Base-by-base conservation (phyloP, 1,140 invertebrate genomes). In the Oscheius sp. region DNA sequence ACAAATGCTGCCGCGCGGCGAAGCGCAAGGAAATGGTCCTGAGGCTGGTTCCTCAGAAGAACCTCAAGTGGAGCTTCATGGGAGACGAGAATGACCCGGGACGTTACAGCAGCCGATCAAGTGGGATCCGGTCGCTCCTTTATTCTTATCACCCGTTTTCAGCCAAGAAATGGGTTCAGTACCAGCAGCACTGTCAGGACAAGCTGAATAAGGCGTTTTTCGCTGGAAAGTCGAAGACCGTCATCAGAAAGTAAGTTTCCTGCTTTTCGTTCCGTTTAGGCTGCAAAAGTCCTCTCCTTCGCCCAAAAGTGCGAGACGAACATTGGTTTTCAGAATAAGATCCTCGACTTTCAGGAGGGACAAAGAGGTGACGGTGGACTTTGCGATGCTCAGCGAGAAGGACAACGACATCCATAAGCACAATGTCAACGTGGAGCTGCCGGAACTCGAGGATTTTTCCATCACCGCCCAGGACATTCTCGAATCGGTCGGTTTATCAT, bases 1-100 rank as follows among this genome's bases (percentile, higher is more conserved):
- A 93, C 68, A 93, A 92, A 85, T 55, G 7, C 28, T 7, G 7
- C 28, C 49, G 49, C 28, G 15, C 28, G 7, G 15, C 23, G 15
- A 26, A 7, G 23, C 7, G 49, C 7, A 15, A 26, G 7, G 7
- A 13, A 7, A 15, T 55, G 7, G 15, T 55, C 7, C 7, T 23
- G 49, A 55, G 49, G 49, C 49, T 23, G 49, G 49, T 13, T 10
- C 38, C 38, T 13, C 7, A 7, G 15, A 55, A 55, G 49, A 31
- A n/a, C 1, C 42, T 71, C 2, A 38, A 46, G 2, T 71, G 69
- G 69, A 49, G 31, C 4, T 71, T 42, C 15, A 58, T 61, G n/a
- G 38, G 52, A 20, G 23, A 63, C 18, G 69, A 71, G 23, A 49
- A 52, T 36, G 59, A 71, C 15, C 28, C 31, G n/a, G 23, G n/a